phyloP scores from a whole-genome alignment of 2,797 vertebrate genomes.

The Parotocinclus haroldoi region DNA sequence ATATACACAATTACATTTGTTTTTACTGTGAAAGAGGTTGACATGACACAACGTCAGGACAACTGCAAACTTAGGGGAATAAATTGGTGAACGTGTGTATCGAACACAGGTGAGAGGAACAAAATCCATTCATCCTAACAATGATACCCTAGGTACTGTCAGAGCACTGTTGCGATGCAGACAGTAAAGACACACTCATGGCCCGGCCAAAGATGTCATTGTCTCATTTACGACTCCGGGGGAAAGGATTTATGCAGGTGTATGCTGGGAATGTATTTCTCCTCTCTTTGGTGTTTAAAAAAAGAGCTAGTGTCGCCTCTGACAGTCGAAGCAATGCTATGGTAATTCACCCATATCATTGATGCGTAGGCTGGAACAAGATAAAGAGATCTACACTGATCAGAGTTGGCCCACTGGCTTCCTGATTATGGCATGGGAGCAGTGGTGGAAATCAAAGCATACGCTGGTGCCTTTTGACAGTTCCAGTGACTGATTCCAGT shows the following conservation, averaged over 20 bases:
- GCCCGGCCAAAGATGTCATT: slow-evolving; percentile 49
- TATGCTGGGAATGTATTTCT: slow-evolving; percentile 64
- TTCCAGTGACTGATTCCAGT: slow-evolving; percentile 37
- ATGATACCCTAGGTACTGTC: slow-evolving; percentile 51
- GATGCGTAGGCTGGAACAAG: slow-evolving; percentile 47
- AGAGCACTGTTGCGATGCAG: slow-evolving; percentile 56
- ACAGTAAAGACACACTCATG: slow-evolving; percentile 48
- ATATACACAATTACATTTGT: too few species aligned
- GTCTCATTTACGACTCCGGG: slow-evolving; percentile 65
- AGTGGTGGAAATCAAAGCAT: slow-evolving; percentile 54
- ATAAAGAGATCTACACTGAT: slow-evolving; percentile 53
- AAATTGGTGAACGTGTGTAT: slow-evolving; percentile 46
- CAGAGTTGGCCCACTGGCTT: slow-evolving; percentile 47
- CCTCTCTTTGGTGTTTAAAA: slow-evolving; percentile 50
- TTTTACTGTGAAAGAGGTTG: too few species aligned
- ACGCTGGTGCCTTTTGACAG: slow-evolving; percentile 41
- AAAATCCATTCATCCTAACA: slow-evolving; percentile 64
- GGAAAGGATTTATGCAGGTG: slow-evolving; percentile 59
- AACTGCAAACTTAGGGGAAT: slow-evolving; percentile 48
- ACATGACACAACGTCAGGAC: too few species aligned
- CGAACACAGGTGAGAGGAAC: slow-evolving; percentile 39
- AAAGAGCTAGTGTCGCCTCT: slow-evolving; percentile 38
- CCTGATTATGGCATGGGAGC: slow-evolving; percentile 48
- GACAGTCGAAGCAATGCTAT: slow-evolving; percentile 52
- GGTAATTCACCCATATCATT: slow-evolving; percentile 49